These are phyloP conservation scores for Cynopterus brachyotis DNA, from an alignment of 2,113 vertebrate species.

Conservation along the genomic window DNA sequence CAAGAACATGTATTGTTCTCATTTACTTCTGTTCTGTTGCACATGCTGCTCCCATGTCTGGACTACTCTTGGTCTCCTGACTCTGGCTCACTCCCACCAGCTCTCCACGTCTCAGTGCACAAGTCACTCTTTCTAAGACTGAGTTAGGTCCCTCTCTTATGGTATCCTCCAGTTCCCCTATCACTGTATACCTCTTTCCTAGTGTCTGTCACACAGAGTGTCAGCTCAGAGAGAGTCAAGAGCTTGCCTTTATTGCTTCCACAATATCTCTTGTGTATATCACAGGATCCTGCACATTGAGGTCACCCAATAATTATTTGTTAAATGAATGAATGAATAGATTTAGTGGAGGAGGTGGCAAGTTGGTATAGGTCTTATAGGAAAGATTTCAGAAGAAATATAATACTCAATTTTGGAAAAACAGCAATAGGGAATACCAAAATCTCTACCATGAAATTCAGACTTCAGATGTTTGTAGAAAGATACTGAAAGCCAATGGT, in stretches of 20 bases:
- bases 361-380: neutral
- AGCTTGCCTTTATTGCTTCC: neutral
- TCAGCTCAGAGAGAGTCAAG: neutral
- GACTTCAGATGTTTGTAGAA: neutral
- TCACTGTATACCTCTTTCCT: neutral
- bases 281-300: neutral
- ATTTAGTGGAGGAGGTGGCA: neutral
- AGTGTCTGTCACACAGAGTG: neutral
- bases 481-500: neutral
- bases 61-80: neutral
- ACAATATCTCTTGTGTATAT: neutral
- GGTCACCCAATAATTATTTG: neutral
- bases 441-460: neutral
- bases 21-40: neutral
- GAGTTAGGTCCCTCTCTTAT: neutral
- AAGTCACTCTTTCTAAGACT: neutral
- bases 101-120: neutral
- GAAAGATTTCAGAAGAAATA: neutral
- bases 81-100: neutral
- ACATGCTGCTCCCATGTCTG: neutral
- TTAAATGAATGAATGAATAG: neutral
- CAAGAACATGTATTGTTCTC: neutral
- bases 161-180: fast-evolving
- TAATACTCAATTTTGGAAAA: neutral
- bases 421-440: neutral